Percentiles rank a stretch among this genome's conserved stretches.
Evolutionary conservation across 2,797 vertebrate genomes (phyloP).

Genomic region (Hybognathus amarus): DNA sequence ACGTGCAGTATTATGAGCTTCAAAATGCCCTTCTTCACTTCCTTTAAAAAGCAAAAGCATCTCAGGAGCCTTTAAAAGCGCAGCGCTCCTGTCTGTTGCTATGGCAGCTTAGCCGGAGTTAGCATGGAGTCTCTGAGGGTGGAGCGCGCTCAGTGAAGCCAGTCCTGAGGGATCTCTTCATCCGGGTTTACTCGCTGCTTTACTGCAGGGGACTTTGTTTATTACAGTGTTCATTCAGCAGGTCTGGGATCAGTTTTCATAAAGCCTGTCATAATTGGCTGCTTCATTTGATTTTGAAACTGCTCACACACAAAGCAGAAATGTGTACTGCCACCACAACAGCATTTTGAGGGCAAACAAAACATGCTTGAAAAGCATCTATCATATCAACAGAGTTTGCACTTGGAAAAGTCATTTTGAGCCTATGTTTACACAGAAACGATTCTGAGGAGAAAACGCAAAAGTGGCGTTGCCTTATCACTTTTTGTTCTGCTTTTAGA

Average conservation of each 20-base stretch:
- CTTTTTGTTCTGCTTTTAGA: no score
- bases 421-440: no score
- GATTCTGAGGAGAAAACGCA: no score
- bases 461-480: no score
- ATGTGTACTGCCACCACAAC: background rate
- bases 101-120: conserved; percentile 40
- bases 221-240: conserved; percentile 29
- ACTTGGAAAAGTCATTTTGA: background rate
- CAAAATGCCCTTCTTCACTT: background rate
- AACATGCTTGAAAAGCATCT: background rate
- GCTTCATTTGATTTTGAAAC: background rate
- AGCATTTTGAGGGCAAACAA: background rate
- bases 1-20: background rate
- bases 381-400: background rate
- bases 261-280: conserved; percentile 9
- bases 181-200: conserved; percentile 22
- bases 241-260: conserved; percentile 13
- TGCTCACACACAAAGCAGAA: background rate
- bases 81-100: conserved; percentile 45
- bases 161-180: background rate
- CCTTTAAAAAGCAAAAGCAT: background rate
- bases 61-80: conserved; percentile 3
- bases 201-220: conserved; percentile 33
- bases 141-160: conserved; percentile 7
- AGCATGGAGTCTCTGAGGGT: conserved; percentile 30